phyloP scores from a whole-genome alignment of 30 jellyfish, hydroid and myxozoan species.

The Sanderia malayensis region DNA sequence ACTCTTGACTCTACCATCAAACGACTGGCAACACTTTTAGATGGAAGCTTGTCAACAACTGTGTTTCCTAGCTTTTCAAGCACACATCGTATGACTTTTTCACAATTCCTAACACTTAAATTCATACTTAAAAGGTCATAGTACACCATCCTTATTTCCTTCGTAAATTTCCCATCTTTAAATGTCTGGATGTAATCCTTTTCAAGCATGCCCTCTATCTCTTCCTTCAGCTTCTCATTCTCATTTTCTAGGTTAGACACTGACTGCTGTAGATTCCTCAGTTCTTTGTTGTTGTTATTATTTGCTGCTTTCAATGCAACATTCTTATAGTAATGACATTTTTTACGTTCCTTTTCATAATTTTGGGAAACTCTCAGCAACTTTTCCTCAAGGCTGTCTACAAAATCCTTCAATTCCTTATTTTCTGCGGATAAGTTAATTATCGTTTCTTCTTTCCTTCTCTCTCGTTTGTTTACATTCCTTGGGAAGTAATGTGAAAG shows the following conservation, averaged over 20 bases:
- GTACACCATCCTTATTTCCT: not conserved
- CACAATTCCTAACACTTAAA: not conserved
- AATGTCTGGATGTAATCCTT: not conserved
- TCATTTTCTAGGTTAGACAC: too few species aligned
- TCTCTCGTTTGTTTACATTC: conserved; percentile 6
- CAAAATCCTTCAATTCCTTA: not conserved
- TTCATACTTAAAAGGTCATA: not conserved
- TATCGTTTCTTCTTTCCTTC: conserved; percentile 1
- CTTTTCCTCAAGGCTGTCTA: not conserved
- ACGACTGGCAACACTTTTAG: not conserved
- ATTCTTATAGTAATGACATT: not conserved
- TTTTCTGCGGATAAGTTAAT: not conserved
- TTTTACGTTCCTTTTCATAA: not conserved
- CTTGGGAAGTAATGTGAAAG: not conserved
- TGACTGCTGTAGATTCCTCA: not conserved
- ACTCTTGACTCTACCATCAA: not conserved
- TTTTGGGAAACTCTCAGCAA: not conserved
- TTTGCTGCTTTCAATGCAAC: not conserved
- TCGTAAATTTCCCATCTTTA: not conserved
- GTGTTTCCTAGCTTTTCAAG: not conserved
- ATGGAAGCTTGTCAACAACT: not conserved
- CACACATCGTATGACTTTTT: not conserved
- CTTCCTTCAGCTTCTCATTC: conserved; percentile 10
- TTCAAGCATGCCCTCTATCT: conserved; percentile 5
- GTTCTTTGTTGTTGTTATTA: not conserved